A percentile compares a stretch with the other conserved stretches of the same genome.
Evolutionary conservation across 2,888 invertebrate genomes (phyloP).

Genomic region (Plusia festucae): DNA sequence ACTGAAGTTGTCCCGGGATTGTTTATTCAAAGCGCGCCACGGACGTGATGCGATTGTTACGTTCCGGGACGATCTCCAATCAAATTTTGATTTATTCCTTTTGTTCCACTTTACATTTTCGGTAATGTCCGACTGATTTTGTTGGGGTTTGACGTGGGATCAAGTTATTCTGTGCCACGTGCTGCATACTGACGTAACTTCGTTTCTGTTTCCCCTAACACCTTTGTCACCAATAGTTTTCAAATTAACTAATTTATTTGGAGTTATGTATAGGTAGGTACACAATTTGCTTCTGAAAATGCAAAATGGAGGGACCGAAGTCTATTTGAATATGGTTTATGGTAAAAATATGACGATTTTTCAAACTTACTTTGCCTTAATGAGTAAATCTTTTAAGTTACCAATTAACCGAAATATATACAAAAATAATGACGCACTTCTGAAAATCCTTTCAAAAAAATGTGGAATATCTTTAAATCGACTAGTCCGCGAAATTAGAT

Average conservation of each 20-base stretch:
- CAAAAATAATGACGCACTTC: too few relatives aligned
- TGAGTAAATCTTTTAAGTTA: too few relatives aligned
- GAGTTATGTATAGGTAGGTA: neutral
- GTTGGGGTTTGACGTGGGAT: conserved; percentile 57
- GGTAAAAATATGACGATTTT: too few relatives aligned
- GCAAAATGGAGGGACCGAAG: too few relatives aligned
- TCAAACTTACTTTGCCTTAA: too few relatives aligned
- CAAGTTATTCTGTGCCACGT: conserved; percentile 22
- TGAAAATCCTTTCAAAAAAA: neutral
- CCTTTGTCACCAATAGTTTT: neutral
- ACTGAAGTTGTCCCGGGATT: conserved; percentile 69
- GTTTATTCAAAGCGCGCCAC: conserved; percentile 78
- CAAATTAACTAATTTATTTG: neutral
- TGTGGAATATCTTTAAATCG: neutral
- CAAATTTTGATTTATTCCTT: conserved; percentile 79
- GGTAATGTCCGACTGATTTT: conserved; percentile 63
- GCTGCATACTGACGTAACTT: neutral
- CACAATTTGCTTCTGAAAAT: too few relatives aligned
- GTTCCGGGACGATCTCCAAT: conserved; percentile 72
- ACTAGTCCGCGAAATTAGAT: neutral
- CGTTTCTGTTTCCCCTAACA: neutral
- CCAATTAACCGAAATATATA: too few relatives aligned
- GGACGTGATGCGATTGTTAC: conserved; percentile 78
- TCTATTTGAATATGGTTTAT: too few relatives aligned
- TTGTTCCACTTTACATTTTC: conserved; percentile 68